Conservation (phyloP, 1,140 invertebrate species). For the Parapsyche elsis region DNA sequence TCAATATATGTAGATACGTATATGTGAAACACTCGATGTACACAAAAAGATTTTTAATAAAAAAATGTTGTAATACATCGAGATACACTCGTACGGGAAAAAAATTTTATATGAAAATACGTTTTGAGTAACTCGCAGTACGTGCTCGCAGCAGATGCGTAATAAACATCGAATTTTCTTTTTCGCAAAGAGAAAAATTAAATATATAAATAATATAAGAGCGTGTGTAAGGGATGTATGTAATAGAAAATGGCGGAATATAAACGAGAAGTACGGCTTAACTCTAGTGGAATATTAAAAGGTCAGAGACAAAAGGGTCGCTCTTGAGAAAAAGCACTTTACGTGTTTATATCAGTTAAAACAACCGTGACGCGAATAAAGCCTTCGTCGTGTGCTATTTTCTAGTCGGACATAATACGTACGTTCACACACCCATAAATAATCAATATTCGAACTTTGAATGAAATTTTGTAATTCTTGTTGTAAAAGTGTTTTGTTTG, state of each 20-base stretch:
- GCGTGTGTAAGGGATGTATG: slow-evolving; percentile 6
- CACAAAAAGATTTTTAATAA: too few relatives aligned
- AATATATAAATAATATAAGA: background rate
- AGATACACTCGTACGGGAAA: too few relatives aligned
- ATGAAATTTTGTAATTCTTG: too few relatives aligned
- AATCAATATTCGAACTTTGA: too few relatives aligned
- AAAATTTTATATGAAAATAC: slow-evolving; percentile 8
- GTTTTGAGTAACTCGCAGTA: slow-evolving; percentile 24
- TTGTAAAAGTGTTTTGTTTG: too few relatives aligned
- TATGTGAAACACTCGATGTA: too few relatives aligned
- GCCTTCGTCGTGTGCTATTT: background rate
- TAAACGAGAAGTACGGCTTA: slow-evolving; percentile 16
- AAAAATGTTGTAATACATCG: too few relatives aligned
- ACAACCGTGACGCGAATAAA: slow-evolving; percentile 31
- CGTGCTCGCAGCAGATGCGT: slow-evolving; percentile 12
- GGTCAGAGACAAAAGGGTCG: slow-evolving; percentile 15
- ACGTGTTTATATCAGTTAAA: slow-evolving; percentile 31
- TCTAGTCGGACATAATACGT: too few relatives aligned
- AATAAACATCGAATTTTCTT: slow-evolving; percentile 28
- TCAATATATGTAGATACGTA: too few relatives aligned
- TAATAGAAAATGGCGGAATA: background rate
- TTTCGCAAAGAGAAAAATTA: background rate
- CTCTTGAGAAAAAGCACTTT: slow-evolving; percentile 24
- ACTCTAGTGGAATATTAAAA: slow-evolving; percentile 30
- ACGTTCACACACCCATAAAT: too few relatives aligned